phyloP scores from a whole-genome alignment of 2,113 vertebrate species.

The Limnothrissa miodon region DNA sequence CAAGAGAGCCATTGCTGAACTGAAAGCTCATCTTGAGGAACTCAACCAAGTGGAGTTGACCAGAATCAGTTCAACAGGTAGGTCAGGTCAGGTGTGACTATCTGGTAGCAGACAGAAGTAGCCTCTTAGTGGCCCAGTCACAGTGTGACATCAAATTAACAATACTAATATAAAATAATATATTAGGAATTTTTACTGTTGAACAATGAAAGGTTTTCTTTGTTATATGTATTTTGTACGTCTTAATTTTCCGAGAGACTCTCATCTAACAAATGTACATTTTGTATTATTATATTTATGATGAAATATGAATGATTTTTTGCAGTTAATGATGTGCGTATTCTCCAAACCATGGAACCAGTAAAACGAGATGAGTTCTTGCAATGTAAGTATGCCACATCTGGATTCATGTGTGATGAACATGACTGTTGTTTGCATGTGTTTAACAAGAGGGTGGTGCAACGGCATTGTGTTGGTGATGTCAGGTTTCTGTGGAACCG shows the following conservation, averaged over 20 bases:
- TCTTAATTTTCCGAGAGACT: not conserved
- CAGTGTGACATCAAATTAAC: too few species aligned
- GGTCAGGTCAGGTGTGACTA: not conserved
- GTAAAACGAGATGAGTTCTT: conserved; percentile 66
- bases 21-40: conserved; percentile 73
- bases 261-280: not conserved
- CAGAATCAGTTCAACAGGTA: conserved; percentile 69
- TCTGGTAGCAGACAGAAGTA: not conserved
- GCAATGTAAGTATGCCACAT: conserved; percentile 58
- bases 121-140: not conserved
- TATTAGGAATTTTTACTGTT: not conserved
- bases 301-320: not conserved
- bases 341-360: conserved; percentile 57
- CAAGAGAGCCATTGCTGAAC: conserved; percentile 66
- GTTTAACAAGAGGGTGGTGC: not conserved
- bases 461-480: not conserved
- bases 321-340: conserved; percentile 48
- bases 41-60: conserved; percentile 63
- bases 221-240: not conserved
- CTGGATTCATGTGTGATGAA: not conserved
- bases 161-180: too few species aligned
- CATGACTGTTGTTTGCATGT: not conserved
- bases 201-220: too few species aligned
- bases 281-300: not conserved
- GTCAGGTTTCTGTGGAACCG: conserved; percentile 4